Base-by-base conservation (phyloP, 2,113 vertebrate species). In the Zonotrichia leucophrys region DNA sequence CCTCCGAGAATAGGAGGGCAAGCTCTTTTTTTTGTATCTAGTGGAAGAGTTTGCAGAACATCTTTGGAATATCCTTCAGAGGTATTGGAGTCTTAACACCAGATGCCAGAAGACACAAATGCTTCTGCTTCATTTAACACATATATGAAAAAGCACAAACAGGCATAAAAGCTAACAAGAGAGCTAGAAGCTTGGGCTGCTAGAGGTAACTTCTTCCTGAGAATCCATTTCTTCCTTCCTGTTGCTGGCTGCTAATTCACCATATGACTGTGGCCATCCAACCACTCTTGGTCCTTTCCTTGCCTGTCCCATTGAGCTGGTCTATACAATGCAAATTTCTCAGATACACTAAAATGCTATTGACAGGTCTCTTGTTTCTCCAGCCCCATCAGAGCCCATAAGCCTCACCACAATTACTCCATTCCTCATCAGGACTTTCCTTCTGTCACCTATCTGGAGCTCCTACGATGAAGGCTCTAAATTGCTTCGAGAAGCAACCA, bases 361-460 rank as follows among this genome's bases (percentile, higher is more conserved):
- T 66, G 23, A 33, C 13, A 46, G 5, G 6, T 56, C 7, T 68
- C 10, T 42, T 69, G 20, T 33, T 92, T 90, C 59, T 77, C 46
- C 27, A 80, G 28, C 18, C 18, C 28, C 24, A 55, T 49, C 16
- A 81, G 19, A 60, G 27, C 16, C 42, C 10, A 10, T 28, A 74
- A 47, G 6, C 1, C 2, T 2, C 15, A 10, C 13, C 3, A 7
- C 39, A 37, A 6, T 27, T 59, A 58, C 4, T 6, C 33, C 58
- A 7, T n/a, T 83, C 25, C 53, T 77, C 19, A 42, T 39, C 0
- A 7, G 9, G 21, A 41, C 8, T 47, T 90, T 70, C 39, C 41
- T 21, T 77, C 16, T 82, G n/a, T 74, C 24, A 28, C 9, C 8
- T 42, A 2, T 20, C 77, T 39, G 35, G 23, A 62, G 46, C 12